Evolutionary conservation across 2,888 invertebrate genomes (phyloP).

Genomic region (Pterobdella sp.): DNA sequence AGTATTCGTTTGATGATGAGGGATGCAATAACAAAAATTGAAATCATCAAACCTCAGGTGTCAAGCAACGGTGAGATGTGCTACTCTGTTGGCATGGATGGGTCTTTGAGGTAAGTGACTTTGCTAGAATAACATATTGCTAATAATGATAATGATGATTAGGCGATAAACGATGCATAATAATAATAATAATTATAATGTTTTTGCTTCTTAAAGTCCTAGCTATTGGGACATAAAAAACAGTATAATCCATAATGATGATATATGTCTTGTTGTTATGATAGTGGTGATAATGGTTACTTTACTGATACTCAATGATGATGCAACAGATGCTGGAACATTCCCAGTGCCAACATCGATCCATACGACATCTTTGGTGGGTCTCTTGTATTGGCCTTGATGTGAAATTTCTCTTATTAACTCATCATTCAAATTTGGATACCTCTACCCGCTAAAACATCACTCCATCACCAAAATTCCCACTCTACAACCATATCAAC

Average conservation of each 20-base stretch:
- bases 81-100: conserved; percentile 85
- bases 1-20: no score
- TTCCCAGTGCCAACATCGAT: conserved; percentile 84
- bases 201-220: no score
- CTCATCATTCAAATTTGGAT: background rate
- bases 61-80: conserved; percentile 92
- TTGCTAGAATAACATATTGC: no score
- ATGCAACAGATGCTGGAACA: conserved; percentile 89
- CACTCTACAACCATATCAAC: no score
- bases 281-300: conserved; percentile 79
- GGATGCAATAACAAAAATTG: no score
- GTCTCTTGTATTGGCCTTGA: conserved; percentile 10
- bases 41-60: no score
- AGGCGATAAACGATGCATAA: background rate
- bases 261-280: no score
- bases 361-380: conserved; percentile 83
- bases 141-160: no score
- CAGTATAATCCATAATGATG: no score
- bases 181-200: background rate
- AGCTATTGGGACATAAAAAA: no score
- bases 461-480: no score
- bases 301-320: conserved; percentile 46
- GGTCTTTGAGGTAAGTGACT: conserved; percentile 75
- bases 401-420: background rate
- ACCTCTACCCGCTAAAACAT: no score